Evolutionary conservation across 2,797 vertebrate species (phyloP).

Genomic region (Heterohyrax brucei): DNA sequence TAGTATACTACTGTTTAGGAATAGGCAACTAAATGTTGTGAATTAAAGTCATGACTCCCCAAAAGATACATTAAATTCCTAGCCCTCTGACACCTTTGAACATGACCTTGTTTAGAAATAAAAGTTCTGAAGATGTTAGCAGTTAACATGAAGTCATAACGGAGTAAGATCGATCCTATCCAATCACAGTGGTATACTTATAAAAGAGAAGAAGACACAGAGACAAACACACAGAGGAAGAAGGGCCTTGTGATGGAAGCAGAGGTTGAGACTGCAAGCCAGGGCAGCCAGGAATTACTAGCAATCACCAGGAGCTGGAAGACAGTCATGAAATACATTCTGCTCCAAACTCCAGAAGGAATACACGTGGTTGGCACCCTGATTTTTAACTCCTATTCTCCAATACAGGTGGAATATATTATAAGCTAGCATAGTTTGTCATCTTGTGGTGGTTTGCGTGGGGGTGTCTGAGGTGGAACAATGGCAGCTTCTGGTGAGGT

Average conservation of each 20-base stretch:
- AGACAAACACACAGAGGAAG: neutral
- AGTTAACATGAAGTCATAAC: neutral
- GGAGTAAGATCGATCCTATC: neutral
- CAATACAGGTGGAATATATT: no score
- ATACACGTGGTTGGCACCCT: neutral
- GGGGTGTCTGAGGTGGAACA: accelerated
- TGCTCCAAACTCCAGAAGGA: neutral
- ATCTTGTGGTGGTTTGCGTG: neutral
- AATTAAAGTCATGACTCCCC: neutral
- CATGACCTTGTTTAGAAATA: neutral
- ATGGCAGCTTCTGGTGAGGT: neutral
- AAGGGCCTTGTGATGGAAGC: neutral
- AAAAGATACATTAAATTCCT: neutral
- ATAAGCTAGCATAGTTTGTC: neutral
- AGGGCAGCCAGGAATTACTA: no score
- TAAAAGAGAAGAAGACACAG: neutral
- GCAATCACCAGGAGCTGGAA: neutral
- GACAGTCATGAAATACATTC: neutral
- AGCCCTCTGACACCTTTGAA: neutral
- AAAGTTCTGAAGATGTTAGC: neutral
- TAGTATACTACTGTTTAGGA: neutral
- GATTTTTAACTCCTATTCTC: neutral
- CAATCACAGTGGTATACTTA: neutral
- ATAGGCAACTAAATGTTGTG: neutral
- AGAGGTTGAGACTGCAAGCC: neutral